Percentiles rank a stretch among this genome's conserved stretches.
Conservation (phyloP, 2,888 invertebrate genomes). For the Drosophila colorata region DNA sequence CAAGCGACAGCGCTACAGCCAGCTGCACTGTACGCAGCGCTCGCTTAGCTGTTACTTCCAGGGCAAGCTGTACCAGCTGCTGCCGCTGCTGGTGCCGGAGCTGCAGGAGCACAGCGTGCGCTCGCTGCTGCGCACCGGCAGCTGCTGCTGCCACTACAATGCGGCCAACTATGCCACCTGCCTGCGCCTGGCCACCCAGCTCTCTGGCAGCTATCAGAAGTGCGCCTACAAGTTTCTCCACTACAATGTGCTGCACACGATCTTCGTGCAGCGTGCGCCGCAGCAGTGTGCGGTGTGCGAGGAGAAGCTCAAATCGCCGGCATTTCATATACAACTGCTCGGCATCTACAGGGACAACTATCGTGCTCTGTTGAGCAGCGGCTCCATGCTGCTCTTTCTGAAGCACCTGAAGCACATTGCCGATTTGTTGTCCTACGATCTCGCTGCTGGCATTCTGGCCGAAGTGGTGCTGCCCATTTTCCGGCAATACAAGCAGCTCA, state of each 20-base stretch:
- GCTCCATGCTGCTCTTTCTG: constrained; percentile 71
- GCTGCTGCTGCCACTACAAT: constrained; percentile 84
- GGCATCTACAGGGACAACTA: constrained; percentile 68
- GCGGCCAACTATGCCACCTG: constrained; percentile 71
- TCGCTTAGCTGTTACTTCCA: constrained; percentile 83
- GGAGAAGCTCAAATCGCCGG: constrained; percentile 77
- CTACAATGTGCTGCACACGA: constrained; percentile 76
- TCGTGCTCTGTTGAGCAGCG: constrained; percentile 47
- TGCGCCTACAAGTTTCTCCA: constrained; percentile 82
- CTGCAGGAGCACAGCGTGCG: constrained; percentile 78
- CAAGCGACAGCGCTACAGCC: constrained; percentile 60
- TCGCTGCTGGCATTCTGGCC: constrained; percentile 81
- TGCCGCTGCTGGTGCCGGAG: constrained; percentile 64
- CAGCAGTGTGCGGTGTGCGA: constrained; percentile 77
- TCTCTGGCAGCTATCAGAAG: constrained; percentile 73
- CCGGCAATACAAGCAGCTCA: constrained; percentile 71
- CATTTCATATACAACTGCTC: constrained; percentile 78
- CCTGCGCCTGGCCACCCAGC: constrained; percentile 63
- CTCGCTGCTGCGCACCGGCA: constrained; percentile 76
- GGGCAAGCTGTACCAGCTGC: constrained; percentile 77
- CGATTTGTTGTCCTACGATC: constrained; percentile 77
- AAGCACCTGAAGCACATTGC: constrained; percentile 84
- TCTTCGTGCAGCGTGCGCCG: constrained; percentile 66
- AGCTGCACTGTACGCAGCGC: constrained; percentile 69
- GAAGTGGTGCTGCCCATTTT: constrained; percentile 84